phyloP scores from a whole-genome alignment of 2,797 vertebrate genomes.

The Anableps anableps region DNA sequence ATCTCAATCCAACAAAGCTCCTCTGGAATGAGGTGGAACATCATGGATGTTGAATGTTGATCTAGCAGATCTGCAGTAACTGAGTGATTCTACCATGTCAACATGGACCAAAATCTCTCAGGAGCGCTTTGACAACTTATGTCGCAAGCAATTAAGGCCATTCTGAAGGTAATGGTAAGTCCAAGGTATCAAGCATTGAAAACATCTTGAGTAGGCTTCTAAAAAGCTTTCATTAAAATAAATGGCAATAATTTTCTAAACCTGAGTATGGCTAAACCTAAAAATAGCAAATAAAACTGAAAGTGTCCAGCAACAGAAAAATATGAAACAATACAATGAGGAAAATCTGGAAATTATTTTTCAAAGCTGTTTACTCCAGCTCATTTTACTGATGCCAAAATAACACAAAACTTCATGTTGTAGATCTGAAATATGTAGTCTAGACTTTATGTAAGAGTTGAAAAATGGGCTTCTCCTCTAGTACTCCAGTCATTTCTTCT shows the following conservation, averaged over 20 bases:
- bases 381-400: neutral
- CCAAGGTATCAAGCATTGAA: too few species aligned
- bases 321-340: neutral
- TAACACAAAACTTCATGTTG: neutral
- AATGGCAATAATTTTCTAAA: neutral
- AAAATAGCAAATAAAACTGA: neutral
- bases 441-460: neutral
- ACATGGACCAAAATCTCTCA: too few species aligned
- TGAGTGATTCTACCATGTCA: too few species aligned
- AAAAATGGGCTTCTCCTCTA: neutral
- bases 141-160: too few species aligned
- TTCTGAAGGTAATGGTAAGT: too few species aligned
- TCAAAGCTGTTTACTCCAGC: neutral
- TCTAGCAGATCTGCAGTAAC: too few species aligned
- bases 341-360: neutral
- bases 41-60: neutral
- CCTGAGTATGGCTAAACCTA: neutral
- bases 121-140: too few species aligned
- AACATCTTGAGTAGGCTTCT: too few species aligned
- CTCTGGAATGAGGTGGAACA: neutral
- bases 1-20: neutral
- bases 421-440: neutral
- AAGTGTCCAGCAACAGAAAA: neutral
- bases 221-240: too few species aligned
- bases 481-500: neutral